These are phyloP conservation scores for Clepsis dumicolana DNA, from an alignment of 2,888 invertebrate genomes.

Conservation along the genomic window DNA sequence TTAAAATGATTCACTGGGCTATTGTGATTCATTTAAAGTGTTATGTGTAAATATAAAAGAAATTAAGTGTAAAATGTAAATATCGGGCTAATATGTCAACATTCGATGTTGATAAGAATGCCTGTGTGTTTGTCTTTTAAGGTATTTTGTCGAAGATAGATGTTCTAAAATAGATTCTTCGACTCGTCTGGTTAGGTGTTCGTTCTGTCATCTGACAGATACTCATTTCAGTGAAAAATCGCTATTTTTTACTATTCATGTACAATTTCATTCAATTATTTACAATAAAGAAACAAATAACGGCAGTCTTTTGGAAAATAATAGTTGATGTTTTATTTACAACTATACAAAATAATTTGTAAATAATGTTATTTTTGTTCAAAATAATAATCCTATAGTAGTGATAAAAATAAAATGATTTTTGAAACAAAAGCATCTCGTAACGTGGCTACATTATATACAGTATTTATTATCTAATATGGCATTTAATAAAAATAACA, in stretches of 20 bases:
- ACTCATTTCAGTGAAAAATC: slow-evolving; percentile 76
- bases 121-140: slow-evolving; percentile 72
- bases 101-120: slow-evolving; percentile 76
- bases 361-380: slow-evolving; percentile 71
- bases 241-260: slow-evolving; percentile 71
- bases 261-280: slow-evolving; percentile 58
- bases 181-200: slow-evolving; percentile 57
- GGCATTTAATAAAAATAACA: slow-evolving; percentile 78
- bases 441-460: slow-evolving; percentile 76
- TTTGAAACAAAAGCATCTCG: slow-evolving; percentile 70
- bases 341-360: slow-evolving; percentile 76
- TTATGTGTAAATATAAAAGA: slow-evolving; percentile 56
- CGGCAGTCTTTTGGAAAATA: slow-evolving; percentile 83
- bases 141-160: slow-evolving; percentile 59
- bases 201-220: slow-evolving; percentile 54
- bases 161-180: slow-evolving; percentile 50
- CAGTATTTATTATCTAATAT: slow-evolving; percentile 80
- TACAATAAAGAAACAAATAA: slow-evolving; percentile 72
- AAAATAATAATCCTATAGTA: slow-evolving; percentile 59
- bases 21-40: slow-evolving; percentile 70
- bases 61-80: slow-evolving; percentile 66
- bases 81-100: slow-evolving; percentile 76
- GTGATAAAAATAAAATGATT: slow-evolving; percentile 61
- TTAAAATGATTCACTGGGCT: slow-evolving; percentile 77
- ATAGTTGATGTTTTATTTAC: slow-evolving; percentile 69